Evolutionary conservation across 2,113 vertebrate genomes (phyloP), one percentile per base, ranked within the genome.

Genomic region (Corythaeola cristata): DNA sequence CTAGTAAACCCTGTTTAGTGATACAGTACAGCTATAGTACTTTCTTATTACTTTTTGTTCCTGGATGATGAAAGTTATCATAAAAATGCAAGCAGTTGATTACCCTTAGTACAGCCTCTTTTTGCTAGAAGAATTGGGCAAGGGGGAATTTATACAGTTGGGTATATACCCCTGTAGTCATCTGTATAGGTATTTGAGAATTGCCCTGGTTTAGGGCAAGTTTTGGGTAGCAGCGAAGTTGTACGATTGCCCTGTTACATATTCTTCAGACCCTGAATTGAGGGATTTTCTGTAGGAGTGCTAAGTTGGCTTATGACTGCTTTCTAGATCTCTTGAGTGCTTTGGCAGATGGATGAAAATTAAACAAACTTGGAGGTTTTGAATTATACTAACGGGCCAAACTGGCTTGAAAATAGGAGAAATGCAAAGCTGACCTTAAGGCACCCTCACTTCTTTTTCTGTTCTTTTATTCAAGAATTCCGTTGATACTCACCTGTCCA

Each of bases 401-500:
- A 81, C 64, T 92, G 64, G 55, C 79, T 88, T 71, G 44, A 92
- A 93, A 94, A 85, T 24, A 52, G 0, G 3, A 81, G 44, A 73
- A 83, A 63, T 52, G 53, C 49, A 88, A 86, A 87, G 83, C n/a
- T 78, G 85, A 92, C 82, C 30, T 88, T 56, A 87, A 88, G 39
- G 22, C 64, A 92, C 32, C 10, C 9, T 37, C 33, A 15, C 23
- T 73, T 83, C n/a, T 64, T 91, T 69, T 89, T 85, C 30, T 88
- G 15, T 89, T 90, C 39, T 69, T 90, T 32, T 72, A 37, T 64
- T 95, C 49, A 87, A 47, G 20, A 92, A 92, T 92, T 91, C n/a
- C 37, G 74, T 89, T 91, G 63, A n/a, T 73, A 76, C 66, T 87
- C 59, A 92, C 84, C 87, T 95, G 80, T 89, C 63, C 74, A 85